Percentiles rank a stretch among this genome's conserved stretches.
These are phyloP conservation scores for Metallyticus violacea DNA, from an alignment of 2,888 invertebrate species.

Conservation along the genomic window DNA sequence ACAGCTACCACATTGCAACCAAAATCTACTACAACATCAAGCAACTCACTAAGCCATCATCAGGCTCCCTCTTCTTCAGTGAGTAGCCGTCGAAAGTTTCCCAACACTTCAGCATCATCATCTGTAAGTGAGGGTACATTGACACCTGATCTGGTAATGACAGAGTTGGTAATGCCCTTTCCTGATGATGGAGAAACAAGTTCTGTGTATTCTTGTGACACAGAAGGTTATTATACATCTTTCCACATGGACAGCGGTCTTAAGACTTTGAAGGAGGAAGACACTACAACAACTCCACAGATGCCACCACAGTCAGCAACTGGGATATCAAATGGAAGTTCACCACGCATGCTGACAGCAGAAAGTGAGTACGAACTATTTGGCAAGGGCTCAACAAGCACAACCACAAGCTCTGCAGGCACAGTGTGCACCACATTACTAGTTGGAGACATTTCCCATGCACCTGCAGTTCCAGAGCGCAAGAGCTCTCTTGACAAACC, in stretches of 20 bases:
- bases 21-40: conserved; percentile 64
- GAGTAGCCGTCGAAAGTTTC: conserved; percentile 62
- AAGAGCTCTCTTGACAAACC: conserved; percentile 67
- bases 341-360: conserved; percentile 65
- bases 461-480: conserved; percentile 78
- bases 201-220: conserved; percentile 92
- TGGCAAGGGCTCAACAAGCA: conserved; percentile 81
- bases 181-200: conserved; percentile 46
- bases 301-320: conserved; percentile 71
- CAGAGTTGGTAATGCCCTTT: neutral
- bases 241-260: conserved; percentile 96
- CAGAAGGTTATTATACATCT: conserved; percentile 96
- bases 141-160: conserved; percentile 29
- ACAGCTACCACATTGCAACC: conserved; percentile 58
- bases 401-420: conserved; percentile 86
- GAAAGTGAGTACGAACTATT: conserved; percentile 90
- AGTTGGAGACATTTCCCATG: conserved; percentile 58
- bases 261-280: conserved; percentile 76
- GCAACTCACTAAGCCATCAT: conserved; percentile 64
- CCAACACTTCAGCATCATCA: conserved; percentile 75
- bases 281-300: conserved; percentile 59
- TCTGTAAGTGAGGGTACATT: conserved; percentile 54
- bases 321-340: conserved; percentile 56
- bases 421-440: conserved; percentile 82
- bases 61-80: conserved; percentile 66